Evolutionary conservation across 2,888 invertebrate genomes (phyloP).

Genomic region (Fragum sueziense): DNA sequence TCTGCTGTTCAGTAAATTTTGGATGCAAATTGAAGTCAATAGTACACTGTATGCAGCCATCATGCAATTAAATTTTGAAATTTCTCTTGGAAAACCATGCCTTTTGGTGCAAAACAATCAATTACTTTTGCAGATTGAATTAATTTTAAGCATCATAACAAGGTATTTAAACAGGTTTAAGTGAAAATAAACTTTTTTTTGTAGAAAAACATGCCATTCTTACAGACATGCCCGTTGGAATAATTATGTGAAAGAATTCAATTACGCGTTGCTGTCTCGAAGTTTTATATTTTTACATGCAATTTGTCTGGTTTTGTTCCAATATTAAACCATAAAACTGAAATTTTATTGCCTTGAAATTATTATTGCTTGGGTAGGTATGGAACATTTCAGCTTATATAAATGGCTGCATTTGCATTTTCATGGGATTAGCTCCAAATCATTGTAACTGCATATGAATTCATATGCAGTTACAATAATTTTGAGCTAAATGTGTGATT

Average conservation of each 20-base stretch:
- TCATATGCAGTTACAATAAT: no score
- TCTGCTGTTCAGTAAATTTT: no score
- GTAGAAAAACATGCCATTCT: neutral
- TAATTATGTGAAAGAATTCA: neutral
- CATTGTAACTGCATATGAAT: no score
- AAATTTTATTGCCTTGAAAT: slow-evolving; percentile 2
- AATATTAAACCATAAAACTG: neutral
- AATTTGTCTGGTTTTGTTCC: neutral
- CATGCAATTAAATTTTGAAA: no score
- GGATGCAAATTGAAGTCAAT: no score
- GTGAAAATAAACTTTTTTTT: neutral
- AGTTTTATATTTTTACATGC: neutral
- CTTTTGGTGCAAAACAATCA: neutral
- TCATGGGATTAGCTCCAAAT: no score
- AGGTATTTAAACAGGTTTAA: neutral
- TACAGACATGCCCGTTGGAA: neutral
- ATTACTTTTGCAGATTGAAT: neutral
- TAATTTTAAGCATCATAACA: neutral
- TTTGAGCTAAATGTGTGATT: no score
- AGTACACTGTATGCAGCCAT: no score
- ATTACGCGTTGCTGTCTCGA: neutral
- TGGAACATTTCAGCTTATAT: neutral
- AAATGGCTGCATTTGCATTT: neutral
- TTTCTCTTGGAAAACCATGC: neutral
- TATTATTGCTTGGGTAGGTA: neutral